These are phyloP conservation scores for Pangasius larnaudii DNA, from an alignment of 2,797 vertebrate genomes.

Conservation along the genomic window DNA sequence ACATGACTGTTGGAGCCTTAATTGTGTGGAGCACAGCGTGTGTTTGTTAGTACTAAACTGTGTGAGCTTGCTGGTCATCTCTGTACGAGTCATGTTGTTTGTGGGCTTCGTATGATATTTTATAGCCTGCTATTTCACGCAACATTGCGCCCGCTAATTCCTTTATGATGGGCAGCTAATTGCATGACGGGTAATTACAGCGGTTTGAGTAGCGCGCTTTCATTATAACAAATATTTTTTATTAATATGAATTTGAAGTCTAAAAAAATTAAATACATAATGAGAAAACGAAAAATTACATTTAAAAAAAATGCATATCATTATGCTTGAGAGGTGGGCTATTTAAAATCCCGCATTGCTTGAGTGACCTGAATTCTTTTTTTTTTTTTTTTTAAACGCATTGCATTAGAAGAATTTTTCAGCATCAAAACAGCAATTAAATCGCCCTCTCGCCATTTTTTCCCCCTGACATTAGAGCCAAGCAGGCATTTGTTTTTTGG, in stretches of 20 bases:
- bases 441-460: conserved; percentile 69
- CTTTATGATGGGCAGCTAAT: conserved; percentile 89
- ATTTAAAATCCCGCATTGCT: conserved; percentile 14
- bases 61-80: conserved; percentile 51
- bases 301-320: conserved; percentile 13
- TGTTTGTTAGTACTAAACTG: neutral
- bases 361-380: neutral
- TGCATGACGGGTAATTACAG: conserved; percentile 86
- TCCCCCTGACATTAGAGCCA: conserved; percentile 56
- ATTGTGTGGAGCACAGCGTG: neutral
- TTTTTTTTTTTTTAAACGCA: neutral
- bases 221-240: conserved; percentile 57
- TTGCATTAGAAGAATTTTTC: conserved; percentile 10
- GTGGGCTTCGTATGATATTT: conserved; percentile 62
- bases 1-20: neutral
- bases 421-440: conserved; percentile 49
- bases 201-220: conserved; percentile 79
- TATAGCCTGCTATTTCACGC: conserved; percentile 87
- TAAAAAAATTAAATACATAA: conserved; percentile 37
- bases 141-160: conserved; percentile 89
- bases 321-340: neutral
- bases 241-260: conserved; percentile 76
- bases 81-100: conserved; percentile 24
- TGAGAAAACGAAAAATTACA: conserved; percentile 9
- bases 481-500: conserved; percentile 49